phyloP scores from a whole-genome alignment of 2,113 vertebrate species.

The Petrocephalus zakoni region DNA sequence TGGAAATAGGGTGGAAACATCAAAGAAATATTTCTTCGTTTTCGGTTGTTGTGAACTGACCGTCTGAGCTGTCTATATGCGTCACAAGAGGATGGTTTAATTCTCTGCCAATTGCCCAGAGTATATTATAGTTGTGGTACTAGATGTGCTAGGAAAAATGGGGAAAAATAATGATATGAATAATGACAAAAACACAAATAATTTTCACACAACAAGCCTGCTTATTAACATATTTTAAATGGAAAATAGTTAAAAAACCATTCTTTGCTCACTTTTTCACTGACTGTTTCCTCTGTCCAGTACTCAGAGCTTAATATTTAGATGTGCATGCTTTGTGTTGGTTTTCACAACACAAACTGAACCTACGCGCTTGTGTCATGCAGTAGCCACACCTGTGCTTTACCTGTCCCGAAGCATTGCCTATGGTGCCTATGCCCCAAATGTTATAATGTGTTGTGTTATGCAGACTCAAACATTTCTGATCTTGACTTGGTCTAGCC shows the following conservation, averaged over 20 bases:
- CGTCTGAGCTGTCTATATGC: neutral
- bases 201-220: neutral
- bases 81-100: neutral
- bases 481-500: too few species aligned
- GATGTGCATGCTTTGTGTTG: too few species aligned
- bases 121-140: neutral
- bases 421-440: too few species aligned
- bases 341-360: too few species aligned
- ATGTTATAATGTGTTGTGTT: too few species aligned
- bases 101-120: neutral
- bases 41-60: neutral
- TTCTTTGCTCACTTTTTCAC: too few species aligned
- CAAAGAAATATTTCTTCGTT: neutral
- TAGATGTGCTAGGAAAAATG: neutral
- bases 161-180: neutral
- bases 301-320: too few species aligned
- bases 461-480: too few species aligned
- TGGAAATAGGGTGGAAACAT: neutral
- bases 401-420: too few species aligned
- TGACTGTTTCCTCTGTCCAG: too few species aligned
- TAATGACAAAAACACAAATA: neutral
- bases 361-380: too few species aligned
- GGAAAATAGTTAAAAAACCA: neutral
- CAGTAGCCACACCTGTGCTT: too few species aligned
- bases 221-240: neutral